Evolutionary conservation across 2,797 vertebrate genomes (phyloP).

Genomic region (Myotis myotis): DNA sequence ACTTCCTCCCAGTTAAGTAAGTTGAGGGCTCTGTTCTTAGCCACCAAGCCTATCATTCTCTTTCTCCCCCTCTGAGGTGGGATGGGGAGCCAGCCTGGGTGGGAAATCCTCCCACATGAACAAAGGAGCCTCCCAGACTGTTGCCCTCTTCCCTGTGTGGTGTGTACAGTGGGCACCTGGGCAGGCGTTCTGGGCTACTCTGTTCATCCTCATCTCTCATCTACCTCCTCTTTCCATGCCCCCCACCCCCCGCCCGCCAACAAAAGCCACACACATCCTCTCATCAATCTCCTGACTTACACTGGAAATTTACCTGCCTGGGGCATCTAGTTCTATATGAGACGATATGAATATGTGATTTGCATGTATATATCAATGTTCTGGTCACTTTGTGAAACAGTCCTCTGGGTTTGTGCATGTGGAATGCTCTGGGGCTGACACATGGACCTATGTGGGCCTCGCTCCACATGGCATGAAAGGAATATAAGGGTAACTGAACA

Average conservation of each 20-base stretch:
- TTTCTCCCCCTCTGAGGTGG: neutral
- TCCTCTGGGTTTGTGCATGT: neutral
- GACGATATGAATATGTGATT: neutral
- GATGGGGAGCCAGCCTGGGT: neutral
- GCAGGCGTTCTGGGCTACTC: neutral
- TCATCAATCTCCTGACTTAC: neutral
- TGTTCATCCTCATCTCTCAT: neutral
- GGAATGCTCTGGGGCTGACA: neutral
- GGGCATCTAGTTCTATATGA: neutral
- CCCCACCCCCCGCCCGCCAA: neutral
- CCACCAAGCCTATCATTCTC: neutral
- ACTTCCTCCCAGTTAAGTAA: neutral
- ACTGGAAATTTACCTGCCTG: slow-evolving; percentile 1
- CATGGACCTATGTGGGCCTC: neutral
- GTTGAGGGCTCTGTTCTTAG: neutral
- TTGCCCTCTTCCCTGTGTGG: neutral
- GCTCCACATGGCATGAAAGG: neutral
- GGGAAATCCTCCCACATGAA: neutral
- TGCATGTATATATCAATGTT: neutral
- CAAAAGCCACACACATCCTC: neutral
- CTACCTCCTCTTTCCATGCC: neutral
- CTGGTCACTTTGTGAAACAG: neutral
- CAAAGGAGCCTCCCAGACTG: neutral
- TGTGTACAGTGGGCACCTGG: neutral
- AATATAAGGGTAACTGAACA: neutral